Conservation (phyloP, 2,797 vertebrate genomes). For the Falco rusticolus region DNA sequence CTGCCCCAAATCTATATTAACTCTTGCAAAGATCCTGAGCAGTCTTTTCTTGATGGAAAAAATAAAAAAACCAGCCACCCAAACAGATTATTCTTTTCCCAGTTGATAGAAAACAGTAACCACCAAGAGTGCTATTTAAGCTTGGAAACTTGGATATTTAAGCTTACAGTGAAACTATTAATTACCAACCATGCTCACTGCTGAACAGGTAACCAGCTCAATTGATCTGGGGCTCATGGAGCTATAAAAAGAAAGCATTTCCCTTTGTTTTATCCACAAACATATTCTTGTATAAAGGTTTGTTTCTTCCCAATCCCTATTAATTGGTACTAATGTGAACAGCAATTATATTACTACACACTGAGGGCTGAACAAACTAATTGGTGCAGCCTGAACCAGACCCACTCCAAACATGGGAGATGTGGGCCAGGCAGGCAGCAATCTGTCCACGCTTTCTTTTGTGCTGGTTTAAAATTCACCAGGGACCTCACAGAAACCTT, state of each 20-base stretch:
- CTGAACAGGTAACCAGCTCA: not conserved
- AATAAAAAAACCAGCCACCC: not conserved
- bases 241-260: not conserved
- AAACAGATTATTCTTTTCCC: not conserved
- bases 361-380: slow-evolving; percentile 1
- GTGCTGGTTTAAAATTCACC: not conserved
- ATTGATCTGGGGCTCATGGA: not conserved
- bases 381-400: not conserved
- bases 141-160: not conserved
- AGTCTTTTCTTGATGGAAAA: not conserved
- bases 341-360: not conserved
- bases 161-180: not conserved
- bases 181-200: not conserved
- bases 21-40: not conserved
- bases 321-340: not conserved
- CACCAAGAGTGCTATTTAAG: not conserved
- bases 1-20: not conserved
- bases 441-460: slow-evolving; percentile 10
- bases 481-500: slow-evolving; percentile 15
- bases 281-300: not conserved
- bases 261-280: not conserved
- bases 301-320: not conserved
- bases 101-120: not conserved
- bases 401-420: not conserved
- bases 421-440: not conserved